Base-by-base conservation (phyloP, 2,888 invertebrate genomes). In the Caenorhabditis wallacei region DNA sequence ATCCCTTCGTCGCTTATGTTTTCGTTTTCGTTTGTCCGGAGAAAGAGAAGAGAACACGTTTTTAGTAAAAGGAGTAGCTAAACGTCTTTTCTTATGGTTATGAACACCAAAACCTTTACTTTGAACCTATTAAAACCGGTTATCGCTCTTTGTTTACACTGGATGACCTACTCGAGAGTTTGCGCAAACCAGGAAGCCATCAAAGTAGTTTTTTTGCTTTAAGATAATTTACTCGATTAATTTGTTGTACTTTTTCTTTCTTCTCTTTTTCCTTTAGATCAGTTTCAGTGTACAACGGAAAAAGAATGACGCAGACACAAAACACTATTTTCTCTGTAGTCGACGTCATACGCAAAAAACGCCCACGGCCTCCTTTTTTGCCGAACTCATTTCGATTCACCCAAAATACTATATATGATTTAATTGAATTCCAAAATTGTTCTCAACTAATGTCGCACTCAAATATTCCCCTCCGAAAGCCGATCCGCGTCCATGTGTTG, bases 1-100 rank as follows among this genome's bases (percentile, higher is more conserved):
- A 57, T 30, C 59, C 24, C 57, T 26, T 63, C 59, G 54, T 69
- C 69, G 69, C 69, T 78, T 69, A 78, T 69, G 69, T 63, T 69
- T 69, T 78, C 63, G 35, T 30, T 61, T 78, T 69, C 63, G 59
- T 63, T 63, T 43, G 61, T 76, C 61, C 69, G 68, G 54, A 61
- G 57, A 30, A 30, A 37, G n/a, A n/a, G n/a, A n/a, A n/a, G n/a
- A n/a, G 46, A 78, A 78, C 78, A 69, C 61, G 78, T 78, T 78
- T 70, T 63, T n/a, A n/a, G 26, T 48, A 63, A 53, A 48, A 64
- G 69, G 53, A 69, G 46, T 43, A 53, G 43, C 30, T 69, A 76
- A 75, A 76, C 76, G 68, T 46, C 54, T 30, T 46, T 24, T n/a
- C n/a, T n/a, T n/a, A n/a, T n/a, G n/a, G n/a, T n/a, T 37, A 22